These are phyloP conservation scores for Sphaerophoria rueppellii DNA, from an alignment of 2,888 invertebrate genomes.

Conservation along the genomic window DNA sequence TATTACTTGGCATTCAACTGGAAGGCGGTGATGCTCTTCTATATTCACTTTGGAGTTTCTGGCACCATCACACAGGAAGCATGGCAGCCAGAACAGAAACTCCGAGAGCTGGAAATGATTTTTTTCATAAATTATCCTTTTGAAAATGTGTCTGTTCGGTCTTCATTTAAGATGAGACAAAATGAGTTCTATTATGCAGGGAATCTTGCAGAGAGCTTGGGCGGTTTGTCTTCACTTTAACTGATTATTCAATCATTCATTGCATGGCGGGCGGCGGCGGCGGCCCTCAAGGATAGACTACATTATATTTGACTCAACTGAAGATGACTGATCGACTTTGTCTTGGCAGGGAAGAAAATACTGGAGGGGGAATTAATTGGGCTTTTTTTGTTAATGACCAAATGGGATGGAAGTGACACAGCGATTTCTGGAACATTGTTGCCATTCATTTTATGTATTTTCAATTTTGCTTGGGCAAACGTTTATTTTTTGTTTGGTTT, in stretches of 20 bases:
- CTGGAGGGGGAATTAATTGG: constrained; percentile 48
- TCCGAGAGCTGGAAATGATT: constrained; percentile 50
- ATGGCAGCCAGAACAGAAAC: background rate
- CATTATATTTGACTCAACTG: constrained; percentile 3
- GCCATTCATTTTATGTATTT: constrained; percentile 33
- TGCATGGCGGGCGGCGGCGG: background rate
- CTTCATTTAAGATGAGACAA: constrained; percentile 30
- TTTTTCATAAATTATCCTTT: constrained; percentile 72
- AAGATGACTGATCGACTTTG: constrained; percentile 67
- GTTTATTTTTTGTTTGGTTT: too few species aligned
- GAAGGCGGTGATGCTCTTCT: constrained; percentile 40
- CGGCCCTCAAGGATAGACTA: background rate
- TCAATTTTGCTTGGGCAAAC: constrained; percentile 3
- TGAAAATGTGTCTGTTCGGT: constrained; percentile 45
- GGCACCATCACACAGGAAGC: constrained; percentile 13
- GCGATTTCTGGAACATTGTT: constrained; percentile 39
- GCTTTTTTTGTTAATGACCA: constrained; percentile 42
- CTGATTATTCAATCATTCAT: constrained; percentile 46
- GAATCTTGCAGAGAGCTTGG: constrained; percentile 16
- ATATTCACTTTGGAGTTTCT: background rate
- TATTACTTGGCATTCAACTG: background rate
- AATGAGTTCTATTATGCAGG: constrained; percentile 45
- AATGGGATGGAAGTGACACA: constrained; percentile 42
- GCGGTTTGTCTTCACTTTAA: constrained; percentile 15
- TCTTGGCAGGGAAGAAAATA: background rate